Evolutionary conservation across 1,140 invertebrate genomes (phyloP).

Genomic region (Hyposmocoma kahamanoa): DNA sequence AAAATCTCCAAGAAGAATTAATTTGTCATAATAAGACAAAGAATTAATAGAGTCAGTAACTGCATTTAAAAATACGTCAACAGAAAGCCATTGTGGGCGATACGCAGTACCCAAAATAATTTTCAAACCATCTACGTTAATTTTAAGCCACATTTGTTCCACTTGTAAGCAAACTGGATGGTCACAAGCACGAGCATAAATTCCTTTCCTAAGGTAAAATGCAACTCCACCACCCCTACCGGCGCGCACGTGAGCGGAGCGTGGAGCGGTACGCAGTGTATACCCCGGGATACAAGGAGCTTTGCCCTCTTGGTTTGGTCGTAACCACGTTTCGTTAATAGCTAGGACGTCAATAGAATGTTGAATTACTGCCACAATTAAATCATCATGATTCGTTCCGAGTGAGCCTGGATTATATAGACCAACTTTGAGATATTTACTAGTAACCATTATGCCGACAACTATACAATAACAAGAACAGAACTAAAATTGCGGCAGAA

Average conservation of each 20-base stretch:
- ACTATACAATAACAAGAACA: not conserved
- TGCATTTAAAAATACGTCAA: not conserved
- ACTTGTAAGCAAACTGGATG: not conserved
- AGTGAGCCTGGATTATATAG: not conserved
- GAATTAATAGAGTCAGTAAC: not conserved
- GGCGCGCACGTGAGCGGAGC: not conserved
- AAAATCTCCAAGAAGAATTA: not conserved
- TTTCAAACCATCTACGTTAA: not conserved
- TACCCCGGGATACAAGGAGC: not conserved
- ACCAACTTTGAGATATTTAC: not conserved
- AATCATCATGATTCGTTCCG: not conserved
- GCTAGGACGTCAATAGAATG: not conserved
- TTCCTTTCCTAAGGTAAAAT: not conserved
- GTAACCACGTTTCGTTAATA: slow-evolving; percentile 4
- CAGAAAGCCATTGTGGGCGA: not conserved
- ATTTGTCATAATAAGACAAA: not conserved
- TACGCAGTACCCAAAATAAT: not conserved
- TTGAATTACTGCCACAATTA: not conserved
- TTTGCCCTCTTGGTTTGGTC: not conserved
- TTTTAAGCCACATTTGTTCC: not conserved
- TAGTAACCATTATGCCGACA: not conserved
- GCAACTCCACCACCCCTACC: not conserved
- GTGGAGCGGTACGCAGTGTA: not conserved
- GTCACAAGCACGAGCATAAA: not conserved
- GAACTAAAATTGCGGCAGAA: too few species aligned